A percentile compares a stretch with the other conserved stretches of the same genome.
Conservation (phyloP, 2,888 invertebrate genomes). For the Ecliptopera silaceata region DNA sequence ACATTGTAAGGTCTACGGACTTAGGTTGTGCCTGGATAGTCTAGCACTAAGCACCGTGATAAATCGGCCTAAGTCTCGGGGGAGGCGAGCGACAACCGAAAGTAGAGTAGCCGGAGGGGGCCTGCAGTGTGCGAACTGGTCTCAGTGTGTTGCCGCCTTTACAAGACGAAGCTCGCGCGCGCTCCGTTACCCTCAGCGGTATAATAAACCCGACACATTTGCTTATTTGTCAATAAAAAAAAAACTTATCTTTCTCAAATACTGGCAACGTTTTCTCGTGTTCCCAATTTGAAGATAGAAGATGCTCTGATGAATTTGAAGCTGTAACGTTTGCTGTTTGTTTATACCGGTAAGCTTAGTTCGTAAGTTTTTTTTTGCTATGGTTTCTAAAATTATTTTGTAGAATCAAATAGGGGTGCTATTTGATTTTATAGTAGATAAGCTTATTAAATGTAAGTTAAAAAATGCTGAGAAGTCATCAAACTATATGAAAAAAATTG, state of each 20-base stretch:
- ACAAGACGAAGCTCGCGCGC: constrained; percentile 64
- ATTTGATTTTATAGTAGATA: not conserved
- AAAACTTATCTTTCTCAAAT: constrained; percentile 21
- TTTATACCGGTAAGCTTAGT: constrained; percentile 52
- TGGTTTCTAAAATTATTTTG: not conserved
- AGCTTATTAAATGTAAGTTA: too few species aligned
- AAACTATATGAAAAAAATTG: too few species aligned
- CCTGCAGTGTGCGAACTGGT: constrained; percentile 51
- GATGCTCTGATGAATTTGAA: constrained; percentile 48
- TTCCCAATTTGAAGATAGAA: constrained; percentile 38
- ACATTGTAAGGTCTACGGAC: constrained; percentile 39
- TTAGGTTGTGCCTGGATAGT: constrained; percentile 24
- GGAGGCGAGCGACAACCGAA: constrained; percentile 73
- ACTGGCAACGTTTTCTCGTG: constrained; percentile 42
- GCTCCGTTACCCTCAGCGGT: constrained; percentile 37
- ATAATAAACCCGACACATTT: constrained; percentile 41
- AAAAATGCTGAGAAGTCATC: too few species aligned
- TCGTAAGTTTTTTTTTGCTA: constrained; percentile 3
- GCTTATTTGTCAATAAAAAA: constrained; percentile 42
- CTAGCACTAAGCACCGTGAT: constrained; percentile 51
- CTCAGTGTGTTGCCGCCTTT: constrained; percentile 73
- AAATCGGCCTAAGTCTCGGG: constrained; percentile 70
- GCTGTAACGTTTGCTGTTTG: constrained; percentile 43
- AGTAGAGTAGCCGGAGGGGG: constrained; percentile 76
- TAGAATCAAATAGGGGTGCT: not conserved